Percentiles rank a stretch among this genome's conserved stretches.
These are phyloP conservation scores for Hyposoter didymator DNA, from an alignment of 2,888 invertebrate genomes.

Conservation along the genomic window DNA sequence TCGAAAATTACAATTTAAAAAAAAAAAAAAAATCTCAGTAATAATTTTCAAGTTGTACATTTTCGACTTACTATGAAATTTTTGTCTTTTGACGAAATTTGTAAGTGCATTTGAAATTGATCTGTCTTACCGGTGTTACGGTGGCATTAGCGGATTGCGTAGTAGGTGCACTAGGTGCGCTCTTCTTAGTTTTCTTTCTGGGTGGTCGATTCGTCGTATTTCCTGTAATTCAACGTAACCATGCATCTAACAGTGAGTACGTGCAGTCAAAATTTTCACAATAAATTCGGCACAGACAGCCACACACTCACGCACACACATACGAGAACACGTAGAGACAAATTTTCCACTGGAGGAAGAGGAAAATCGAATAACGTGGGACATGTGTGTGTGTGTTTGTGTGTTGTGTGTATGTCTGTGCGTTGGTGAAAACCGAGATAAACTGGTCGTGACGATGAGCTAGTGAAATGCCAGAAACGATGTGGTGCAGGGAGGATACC, in stretches of 20 bases:
- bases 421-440: conserved; percentile 7
- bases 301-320: conserved; percentile 9
- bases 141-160: conserved; percentile 72
- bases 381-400: neutral
- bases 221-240: conserved; percentile 81
- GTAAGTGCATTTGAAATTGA: neutral
- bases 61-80: neutral
- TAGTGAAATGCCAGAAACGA: conserved; percentile 77
- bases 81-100: neutral
- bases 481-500: conserved; percentile 79
- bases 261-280: conserved; percentile 68
- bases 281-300: conserved; percentile 14
- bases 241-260: conserved; percentile 75
- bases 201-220: conserved; percentile 83
- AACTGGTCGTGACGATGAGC: conserved; percentile 66
- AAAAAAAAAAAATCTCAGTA: neutral
- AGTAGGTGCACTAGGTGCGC: conserved; percentile 77
- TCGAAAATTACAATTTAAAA: neutral
- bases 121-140: conserved; percentile 78
- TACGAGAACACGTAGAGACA: neutral
- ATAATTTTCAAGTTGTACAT: neutral
- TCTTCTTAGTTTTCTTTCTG: conserved; percentile 86
- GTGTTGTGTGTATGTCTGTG: conserved; percentile 33
- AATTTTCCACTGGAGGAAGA: conserved; percentile 7
- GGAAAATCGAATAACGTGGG: neutral